Base-by-base conservation (phyloP, 2,888 invertebrate genomes). In the Pseudococcus longispinus region DNA sequence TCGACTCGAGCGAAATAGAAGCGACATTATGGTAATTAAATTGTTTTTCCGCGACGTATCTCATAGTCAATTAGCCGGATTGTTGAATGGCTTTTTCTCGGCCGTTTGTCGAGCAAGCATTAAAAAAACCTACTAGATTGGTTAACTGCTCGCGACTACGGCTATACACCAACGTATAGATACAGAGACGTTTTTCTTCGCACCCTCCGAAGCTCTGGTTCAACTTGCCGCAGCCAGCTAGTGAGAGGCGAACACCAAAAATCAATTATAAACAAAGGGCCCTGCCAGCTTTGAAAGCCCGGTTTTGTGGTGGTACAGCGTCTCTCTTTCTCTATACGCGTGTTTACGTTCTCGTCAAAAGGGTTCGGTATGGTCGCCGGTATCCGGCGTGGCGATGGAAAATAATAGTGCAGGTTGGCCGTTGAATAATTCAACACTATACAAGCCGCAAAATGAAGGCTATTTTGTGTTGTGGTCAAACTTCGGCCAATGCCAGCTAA, bases 221-320 rank as follows among this genome's bases (percentile, higher is more conserved):
- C 32, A 70, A 29, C 70, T 80, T 6, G 20, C 23, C 8, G 20
- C 23, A 29, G 77, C 9, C n/a, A 37, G 37, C 37, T n/a, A n/a
- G n/a, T n/a, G 37, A 37, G 37, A 37, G 77, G 20, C 77, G 3
- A 42, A 80, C 77, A 80, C n/a, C 77, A 80, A 80, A 80, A 80
- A 80, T 80, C 77, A 80, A 80, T 80, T 80, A 80, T 23, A 80
- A 80, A 80, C 77, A 80, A 80, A 80, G 20, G 77, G 77, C 37
- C n/a, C 77, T 20, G 77, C 37, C n/a, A 80, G 77, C 42, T 80
- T 80, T 42, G 20, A 80, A 80, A 80, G 37, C 42, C 77, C 42
- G 20, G 77, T 42, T 37, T 42, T 37, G 77, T 8, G 77, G 77
- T 5, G 42, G 42, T 60, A 9, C n/a, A 51, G 9, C 23, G 60